A percentile compares a stretch with the other conserved stretches of the same genome.
Evolutionary conservation across 2,888 invertebrate species (phyloP).

Genomic region (Pseudoips prasinana): DNA sequence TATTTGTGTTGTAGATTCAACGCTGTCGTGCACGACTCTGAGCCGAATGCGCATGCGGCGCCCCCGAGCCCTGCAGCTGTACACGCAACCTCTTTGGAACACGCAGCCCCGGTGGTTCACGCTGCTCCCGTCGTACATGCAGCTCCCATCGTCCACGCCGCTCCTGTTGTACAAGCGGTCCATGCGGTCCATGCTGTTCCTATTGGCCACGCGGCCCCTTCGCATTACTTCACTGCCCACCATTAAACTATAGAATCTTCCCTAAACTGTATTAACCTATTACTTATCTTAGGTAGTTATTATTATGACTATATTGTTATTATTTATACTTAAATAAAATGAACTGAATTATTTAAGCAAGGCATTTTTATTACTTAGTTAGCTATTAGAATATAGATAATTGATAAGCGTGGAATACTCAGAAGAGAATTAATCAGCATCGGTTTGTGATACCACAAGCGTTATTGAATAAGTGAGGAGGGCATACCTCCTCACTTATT

Average conservation of each 20-base stretch:
- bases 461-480: too few relatives aligned
- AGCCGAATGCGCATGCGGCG: constrained; percentile 54
- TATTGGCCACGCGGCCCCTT: constrained; percentile 29
- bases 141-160: constrained; percentile 33
- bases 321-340: constrained; percentile 33
- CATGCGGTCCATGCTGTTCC: constrained; percentile 22
- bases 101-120: constrained; percentile 33
- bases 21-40: constrained; percentile 70
- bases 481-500: too few relatives aligned
- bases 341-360: not conserved
- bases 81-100: constrained; percentile 29
- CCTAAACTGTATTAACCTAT: constrained; percentile 30
- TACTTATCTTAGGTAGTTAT: constrained; percentile 21
- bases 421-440: too few relatives aligned
- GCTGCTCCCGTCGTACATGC: constrained; percentile 37
- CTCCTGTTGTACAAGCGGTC: constrained; percentile 24
- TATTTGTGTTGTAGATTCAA: constrained; percentile 54
- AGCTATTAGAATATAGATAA: too few relatives aligned
- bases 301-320: constrained; percentile 46
- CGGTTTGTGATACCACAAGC: too few relatives aligned
- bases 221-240: constrained; percentile 49
- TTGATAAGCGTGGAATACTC: too few relatives aligned
- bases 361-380: too few relatives aligned
- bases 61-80: constrained; percentile 37
- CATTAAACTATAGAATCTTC: constrained; percentile 43